A percentile compares a stretch with the other conserved stretches of the same genome.
These are phyloP conservation scores for Diploptera punctata DNA, from an alignment of 2,888 invertebrate genomes.

Conservation along the genomic window DNA sequence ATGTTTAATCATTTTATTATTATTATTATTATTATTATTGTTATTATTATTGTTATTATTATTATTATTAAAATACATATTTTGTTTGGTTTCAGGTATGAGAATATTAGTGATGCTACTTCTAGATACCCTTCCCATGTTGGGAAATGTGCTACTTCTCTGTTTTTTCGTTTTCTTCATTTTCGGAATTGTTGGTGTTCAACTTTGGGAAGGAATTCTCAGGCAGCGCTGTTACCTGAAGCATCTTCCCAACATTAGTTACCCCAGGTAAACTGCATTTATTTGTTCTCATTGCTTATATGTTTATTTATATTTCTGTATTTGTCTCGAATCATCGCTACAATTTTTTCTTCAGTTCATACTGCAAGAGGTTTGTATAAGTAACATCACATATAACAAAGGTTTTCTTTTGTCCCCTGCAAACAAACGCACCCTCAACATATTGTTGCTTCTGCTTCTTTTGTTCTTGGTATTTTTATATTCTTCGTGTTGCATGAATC, in stretches of 20 bases:
- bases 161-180: conserved; percentile 99
- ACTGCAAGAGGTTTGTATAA: not conserved
- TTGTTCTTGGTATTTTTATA: not conserved
- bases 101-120: conserved; percentile 97
- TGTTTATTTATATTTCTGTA: no score
- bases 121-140: conserved; percentile 98
- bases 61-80: not conserved
- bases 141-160: conserved; percentile 96
- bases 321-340: no score
- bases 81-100: conserved; percentile 77
- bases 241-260: conserved; percentile 71
- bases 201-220: conserved; percentile 98
- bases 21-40: no score
- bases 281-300: no score
- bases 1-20: no score
- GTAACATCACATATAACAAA: not conserved
- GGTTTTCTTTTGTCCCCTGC: no score
- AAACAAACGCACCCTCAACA: not conserved
- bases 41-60: not conserved
- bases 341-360: no score
- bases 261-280: conserved; percentile 84
- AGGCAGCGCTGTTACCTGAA: conserved; percentile 91
- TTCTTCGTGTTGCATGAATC: not conserved
- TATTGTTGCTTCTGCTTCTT: not conserved
- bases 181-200: conserved; percentile 99